These are phyloP conservation scores for Leptoclinus maculatus DNA, from an alignment of 2,797 vertebrate genomes.

Conservation along the genomic window DNA sequence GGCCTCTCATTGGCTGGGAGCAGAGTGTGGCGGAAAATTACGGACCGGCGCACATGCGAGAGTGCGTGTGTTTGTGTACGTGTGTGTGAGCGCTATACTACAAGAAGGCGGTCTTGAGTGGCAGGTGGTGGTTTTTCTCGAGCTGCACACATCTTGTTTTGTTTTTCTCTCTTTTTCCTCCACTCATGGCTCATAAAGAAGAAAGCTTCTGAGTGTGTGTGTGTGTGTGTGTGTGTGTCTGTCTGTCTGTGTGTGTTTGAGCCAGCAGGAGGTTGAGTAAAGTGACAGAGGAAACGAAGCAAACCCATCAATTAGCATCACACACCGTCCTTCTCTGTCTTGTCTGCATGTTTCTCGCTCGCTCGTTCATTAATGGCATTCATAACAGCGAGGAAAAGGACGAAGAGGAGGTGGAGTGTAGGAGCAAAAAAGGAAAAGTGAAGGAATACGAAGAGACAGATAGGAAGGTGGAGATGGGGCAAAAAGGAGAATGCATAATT, in stretches of 20 bases:
- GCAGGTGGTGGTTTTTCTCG: constrained; percentile 74
- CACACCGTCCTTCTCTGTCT: constrained; percentile 26
- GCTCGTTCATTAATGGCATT: constrained; percentile 58
- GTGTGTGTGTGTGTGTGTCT: constrained; percentile 27
- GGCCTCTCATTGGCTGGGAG: constrained; percentile 67
- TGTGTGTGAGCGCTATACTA: constrained; percentile 58
- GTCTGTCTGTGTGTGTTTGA: constrained; percentile 32
- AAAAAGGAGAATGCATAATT: constrained; percentile 61
- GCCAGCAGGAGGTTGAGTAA: constrained; percentile 61
- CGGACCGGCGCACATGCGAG: constrained; percentile 49
- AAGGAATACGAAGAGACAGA: constrained; percentile 48
- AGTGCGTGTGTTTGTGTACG: constrained; percentile 27
- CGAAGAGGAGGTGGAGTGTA: constrained; percentile 12
- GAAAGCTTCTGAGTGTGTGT: constrained; percentile 34
- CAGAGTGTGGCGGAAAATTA: constrained; percentile 70
- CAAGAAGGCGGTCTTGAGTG: constrained; percentile 70
- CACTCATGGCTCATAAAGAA: constrained; percentile 39
- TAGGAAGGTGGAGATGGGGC: constrained; percentile 45
- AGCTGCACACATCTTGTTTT: constrained; percentile 53
- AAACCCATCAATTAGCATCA: constrained; percentile 71
- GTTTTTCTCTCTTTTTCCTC: constrained; percentile 32
- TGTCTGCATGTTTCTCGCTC: constrained; percentile 17
- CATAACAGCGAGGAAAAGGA: constrained; percentile 19
- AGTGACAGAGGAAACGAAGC: constrained; percentile 68
- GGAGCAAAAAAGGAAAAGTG: constrained; percentile 49